These are phyloP conservation scores for Melipona bicolor DNA, from an alignment of 2,888 invertebrate genomes.

Conservation along the genomic window DNA sequence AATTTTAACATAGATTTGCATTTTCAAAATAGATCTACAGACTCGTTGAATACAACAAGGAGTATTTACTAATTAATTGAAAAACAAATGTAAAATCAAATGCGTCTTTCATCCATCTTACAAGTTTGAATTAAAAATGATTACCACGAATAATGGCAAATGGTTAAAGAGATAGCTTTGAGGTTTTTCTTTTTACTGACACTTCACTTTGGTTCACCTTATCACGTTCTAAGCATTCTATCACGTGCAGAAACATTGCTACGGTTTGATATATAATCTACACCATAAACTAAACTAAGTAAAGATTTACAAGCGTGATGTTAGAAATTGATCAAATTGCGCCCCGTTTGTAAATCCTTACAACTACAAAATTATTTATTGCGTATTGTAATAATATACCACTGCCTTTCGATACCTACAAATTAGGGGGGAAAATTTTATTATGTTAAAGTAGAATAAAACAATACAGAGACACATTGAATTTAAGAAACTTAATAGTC, in stretches of 20 bases:
- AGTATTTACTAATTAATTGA: too few relatives aligned
- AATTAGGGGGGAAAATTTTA: not conserved
- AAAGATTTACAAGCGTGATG: not conserved
- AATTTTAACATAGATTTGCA: too few relatives aligned
- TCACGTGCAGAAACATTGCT: not conserved
- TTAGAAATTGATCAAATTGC: conserved; percentile 15
- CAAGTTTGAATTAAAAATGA: not conserved
- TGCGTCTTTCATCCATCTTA: too few relatives aligned
- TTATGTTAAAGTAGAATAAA: too few relatives aligned
- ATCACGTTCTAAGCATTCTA: conserved; percentile 1
- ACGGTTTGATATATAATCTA: not conserved
- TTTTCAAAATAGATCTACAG: too few relatives aligned
- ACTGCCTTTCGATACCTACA: not conserved
- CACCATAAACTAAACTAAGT: not conserved
- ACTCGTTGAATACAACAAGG: too few relatives aligned
- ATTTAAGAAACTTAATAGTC: too few relatives aligned
- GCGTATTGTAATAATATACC: not conserved
- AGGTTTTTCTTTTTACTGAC: not conserved
- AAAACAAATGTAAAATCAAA: too few relatives aligned
- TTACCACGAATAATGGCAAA: not conserved
- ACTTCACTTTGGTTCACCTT: not conserved
- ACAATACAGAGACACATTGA: too few relatives aligned
- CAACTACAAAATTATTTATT: not conserved
- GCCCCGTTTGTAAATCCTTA: conserved; percentile 12
- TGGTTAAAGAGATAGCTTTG: not conserved